Conservation (phyloP, 1,140 invertebrate species). For the Protaetia brevitarsis region DNA sequence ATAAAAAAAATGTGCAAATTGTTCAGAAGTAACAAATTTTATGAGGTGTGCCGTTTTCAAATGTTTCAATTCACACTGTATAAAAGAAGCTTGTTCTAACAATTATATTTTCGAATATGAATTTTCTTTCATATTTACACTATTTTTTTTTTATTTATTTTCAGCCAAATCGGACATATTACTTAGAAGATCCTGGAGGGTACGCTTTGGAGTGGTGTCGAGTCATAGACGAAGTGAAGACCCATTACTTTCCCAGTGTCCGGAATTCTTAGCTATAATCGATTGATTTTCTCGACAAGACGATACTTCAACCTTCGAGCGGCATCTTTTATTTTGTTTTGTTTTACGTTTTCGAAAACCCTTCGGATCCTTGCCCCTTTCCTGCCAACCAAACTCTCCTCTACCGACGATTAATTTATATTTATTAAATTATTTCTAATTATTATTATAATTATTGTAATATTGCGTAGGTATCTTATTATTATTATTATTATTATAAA, state of each 20-base stretch:
- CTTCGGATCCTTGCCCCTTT: not conserved
- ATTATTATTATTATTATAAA: not conserved
- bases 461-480: not conserved
- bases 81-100: too few relatives aligned
- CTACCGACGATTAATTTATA: not conserved
- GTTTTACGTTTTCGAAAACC: not conserved
- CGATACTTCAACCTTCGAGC: not conserved
- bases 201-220: slow-evolving; percentile 91
- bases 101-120: not conserved
- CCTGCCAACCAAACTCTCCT: not conserved
- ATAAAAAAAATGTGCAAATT: too few relatives aligned
- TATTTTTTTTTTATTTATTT: slow-evolving; percentile 44
- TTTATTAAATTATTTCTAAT: slow-evolving; percentile 3
- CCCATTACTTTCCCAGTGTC: slow-evolving; percentile 39
- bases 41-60: too few relatives aligned
- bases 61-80: too few relatives aligned
- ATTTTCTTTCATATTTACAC: not conserved
- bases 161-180: slow-evolving; percentile 95
- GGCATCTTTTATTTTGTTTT: not conserved
- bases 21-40: too few relatives aligned
- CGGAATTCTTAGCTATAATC: not conserved
- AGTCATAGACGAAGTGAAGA: slow-evolving; percentile 82
- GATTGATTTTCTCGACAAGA: not conserved
- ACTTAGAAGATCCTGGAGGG: slow-evolving; percentile 91
- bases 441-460: not conserved